A percentile compares a stretch with the other conserved stretches of the same genome.
These are phyloP conservation scores for Diaperis boleti DNA, from an alignment of 2,888 invertebrate genomes.

Conservation along the genomic window DNA sequence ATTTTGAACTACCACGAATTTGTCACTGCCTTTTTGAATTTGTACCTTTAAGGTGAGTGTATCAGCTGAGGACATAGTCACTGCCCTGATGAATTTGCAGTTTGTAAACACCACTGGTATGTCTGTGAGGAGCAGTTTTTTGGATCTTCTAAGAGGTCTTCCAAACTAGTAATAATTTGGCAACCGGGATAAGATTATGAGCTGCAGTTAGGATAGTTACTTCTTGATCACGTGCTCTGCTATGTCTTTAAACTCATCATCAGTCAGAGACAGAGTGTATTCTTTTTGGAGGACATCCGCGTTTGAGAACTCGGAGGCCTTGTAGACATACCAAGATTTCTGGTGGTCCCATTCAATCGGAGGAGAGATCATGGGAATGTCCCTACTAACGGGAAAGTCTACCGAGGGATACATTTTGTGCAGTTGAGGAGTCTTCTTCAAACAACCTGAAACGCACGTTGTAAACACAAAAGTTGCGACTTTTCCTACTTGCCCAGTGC, in stretches of 20 bases:
- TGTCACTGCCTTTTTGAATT: conserved; percentile 47
- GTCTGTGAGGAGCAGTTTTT: background rate
- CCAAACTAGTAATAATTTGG: conserved; percentile 70
- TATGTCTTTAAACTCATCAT: conserved; percentile 79
- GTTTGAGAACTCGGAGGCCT: conserved; percentile 53
- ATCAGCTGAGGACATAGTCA: conserved; percentile 53
- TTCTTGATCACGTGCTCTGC: conserved; percentile 79
- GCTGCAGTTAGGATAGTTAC: conserved; percentile 58
- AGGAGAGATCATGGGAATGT: conserved; percentile 69
- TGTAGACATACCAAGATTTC: background rate
- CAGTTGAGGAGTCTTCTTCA: conserved; percentile 80
- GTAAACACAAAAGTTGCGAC: conserved; percentile 41
- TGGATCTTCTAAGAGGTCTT: conserved; percentile 62
- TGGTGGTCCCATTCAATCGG: conserved; percentile 88
- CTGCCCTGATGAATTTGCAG: conserved; percentile 71
- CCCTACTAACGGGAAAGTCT: conserved; percentile 83
- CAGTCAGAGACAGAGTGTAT: background rate
- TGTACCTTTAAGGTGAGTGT: conserved; percentile 10
- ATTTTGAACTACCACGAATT: conserved; percentile 57
- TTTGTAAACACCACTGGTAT: conserved; percentile 71
- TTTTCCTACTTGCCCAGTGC: conserved; percentile 18
- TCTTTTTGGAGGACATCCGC: conserved; percentile 55
- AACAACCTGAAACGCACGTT: conserved; percentile 73
- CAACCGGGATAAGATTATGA: conserved; percentile 70
- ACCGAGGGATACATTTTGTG: conserved; percentile 82